Percentiles rank a stretch among this genome's conserved stretches.
Conservation (phyloP, 2,888 invertebrate genomes). For the Orchestes rusci region DNA sequence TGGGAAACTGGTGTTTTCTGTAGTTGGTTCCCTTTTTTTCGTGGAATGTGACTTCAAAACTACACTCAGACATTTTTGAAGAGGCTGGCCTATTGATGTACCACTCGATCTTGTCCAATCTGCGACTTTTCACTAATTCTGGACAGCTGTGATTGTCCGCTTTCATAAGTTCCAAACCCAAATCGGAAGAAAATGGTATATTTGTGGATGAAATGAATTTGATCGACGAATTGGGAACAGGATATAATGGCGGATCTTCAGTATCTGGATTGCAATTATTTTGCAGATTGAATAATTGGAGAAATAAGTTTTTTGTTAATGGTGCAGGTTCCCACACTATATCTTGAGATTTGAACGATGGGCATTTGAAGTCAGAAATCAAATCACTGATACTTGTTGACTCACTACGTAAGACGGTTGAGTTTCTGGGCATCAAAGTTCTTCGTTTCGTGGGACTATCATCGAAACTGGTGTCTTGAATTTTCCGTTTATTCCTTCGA, state of each 20-base stretch:
- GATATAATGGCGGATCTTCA: slow-evolving; percentile 1
- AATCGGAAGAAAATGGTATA: slow-evolving; percentile 22
- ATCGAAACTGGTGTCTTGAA: no score
- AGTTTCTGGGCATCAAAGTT: slow-evolving; percentile 12
- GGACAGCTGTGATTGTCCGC: slow-evolving; percentile 17
- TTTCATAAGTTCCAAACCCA: slow-evolving; percentile 18
- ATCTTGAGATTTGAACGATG: slow-evolving; percentile 6
- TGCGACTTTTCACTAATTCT: slow-evolving; percentile 12
- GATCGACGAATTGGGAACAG: background rate
- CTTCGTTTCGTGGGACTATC: slow-evolving; percentile 6
- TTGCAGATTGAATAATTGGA: slow-evolving; percentile 12
- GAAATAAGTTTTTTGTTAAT: slow-evolving; percentile 12
- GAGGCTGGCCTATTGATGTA: slow-evolving; percentile 15
- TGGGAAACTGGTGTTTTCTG: slow-evolving; percentile 17
- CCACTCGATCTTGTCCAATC: slow-evolving; percentile 15
- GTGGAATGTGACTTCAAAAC: slow-evolving; percentile 16
- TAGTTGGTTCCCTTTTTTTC: slow-evolving; percentile 11
- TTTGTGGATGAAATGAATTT: slow-evolving; percentile 12
- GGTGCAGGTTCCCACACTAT: slow-evolving; percentile 8
- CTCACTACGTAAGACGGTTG: no score
- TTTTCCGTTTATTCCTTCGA: background rate
- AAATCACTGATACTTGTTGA: no score
- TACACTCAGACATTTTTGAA: background rate
- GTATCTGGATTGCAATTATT: background rate
- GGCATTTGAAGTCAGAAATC: no score